Percentiles rank a stretch among this genome's conserved stretches.
These are phyloP conservation scores for Cecidostiba fungosa DNA, from an alignment of 2,888 invertebrate genomes.

Conservation along the genomic window DNA sequence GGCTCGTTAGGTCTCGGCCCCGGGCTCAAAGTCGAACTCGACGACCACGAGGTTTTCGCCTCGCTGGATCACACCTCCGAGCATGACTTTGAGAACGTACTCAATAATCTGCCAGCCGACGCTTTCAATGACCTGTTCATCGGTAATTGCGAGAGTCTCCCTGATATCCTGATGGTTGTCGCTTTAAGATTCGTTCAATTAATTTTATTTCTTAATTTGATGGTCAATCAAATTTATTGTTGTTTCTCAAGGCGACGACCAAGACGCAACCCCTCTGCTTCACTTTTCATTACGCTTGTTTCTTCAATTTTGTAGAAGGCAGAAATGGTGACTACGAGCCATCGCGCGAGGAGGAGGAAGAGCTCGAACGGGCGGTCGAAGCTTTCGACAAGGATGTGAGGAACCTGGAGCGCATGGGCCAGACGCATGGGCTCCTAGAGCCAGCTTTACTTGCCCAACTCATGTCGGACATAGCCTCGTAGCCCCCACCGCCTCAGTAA, in stretches of 20 bases:
- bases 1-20: slow-evolving; percentile 74
- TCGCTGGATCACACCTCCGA: slow-evolving; percentile 82
- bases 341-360: slow-evolving; percentile 91
- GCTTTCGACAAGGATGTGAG: slow-evolving; percentile 88
- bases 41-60: slow-evolving; percentile 79
- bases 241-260: not conserved
- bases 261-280: not conserved
- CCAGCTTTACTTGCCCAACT: slow-evolving; percentile 81
- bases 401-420: slow-evolving; percentile 86
- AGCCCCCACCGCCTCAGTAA: slow-evolving; percentile 72
- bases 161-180: not conserved
- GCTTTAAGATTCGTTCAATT: not conserved
- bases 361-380: slow-evolving; percentile 91
- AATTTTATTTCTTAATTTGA: not conserved
- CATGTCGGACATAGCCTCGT: slow-evolving; percentile 80
- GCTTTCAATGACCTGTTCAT: slow-evolving; percentile 92
- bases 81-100: slow-evolving; percentile 89
- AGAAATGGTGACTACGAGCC: slow-evolving; percentile 88
- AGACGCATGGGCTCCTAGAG: slow-evolving; percentile 83
- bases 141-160: slow-evolving; percentile 80
- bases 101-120: slow-evolving; percentile 90
- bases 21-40: slow-evolving; percentile 77
- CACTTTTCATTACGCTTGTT: slow-evolving; percentile 64
- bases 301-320: slow-evolving; percentile 80
- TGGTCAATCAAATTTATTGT: not conserved